Evolutionary conservation across 2,888 invertebrate species (phyloP).

Genomic region (Atrina japonica): DNA sequence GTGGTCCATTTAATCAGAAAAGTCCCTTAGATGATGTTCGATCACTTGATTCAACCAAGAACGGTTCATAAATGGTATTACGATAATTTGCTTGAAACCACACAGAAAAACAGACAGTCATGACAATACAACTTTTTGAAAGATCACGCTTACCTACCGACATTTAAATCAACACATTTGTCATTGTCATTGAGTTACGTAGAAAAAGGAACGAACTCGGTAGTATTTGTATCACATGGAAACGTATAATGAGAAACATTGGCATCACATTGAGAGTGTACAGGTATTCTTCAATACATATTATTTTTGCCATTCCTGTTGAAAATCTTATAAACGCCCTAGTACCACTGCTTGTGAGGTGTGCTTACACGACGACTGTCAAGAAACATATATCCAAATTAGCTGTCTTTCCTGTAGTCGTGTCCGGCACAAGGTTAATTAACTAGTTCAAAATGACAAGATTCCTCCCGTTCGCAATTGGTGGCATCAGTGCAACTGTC

Average conservation of each 20-base stretch:
- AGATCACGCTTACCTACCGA: constrained; percentile 7
- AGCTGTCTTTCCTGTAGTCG: constrained; percentile 18
- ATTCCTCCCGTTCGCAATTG: constrained; percentile 4
- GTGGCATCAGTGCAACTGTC: constrained; percentile 25
- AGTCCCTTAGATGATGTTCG: not conserved
- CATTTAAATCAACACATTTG: constrained; percentile 26
- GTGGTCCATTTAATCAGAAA: constrained; percentile 18
- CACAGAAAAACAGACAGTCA: constrained; percentile 20
- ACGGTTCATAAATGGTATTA: constrained; percentile 20
- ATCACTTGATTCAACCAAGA: constrained; percentile 3
- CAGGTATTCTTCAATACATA: constrained; percentile 17
- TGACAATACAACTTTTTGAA: constrained; percentile 9
- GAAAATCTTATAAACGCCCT: constrained; percentile 13
- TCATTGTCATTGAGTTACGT: constrained; percentile 6
- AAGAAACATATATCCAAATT: constrained; percentile 8
- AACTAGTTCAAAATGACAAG: constrained; percentile 4
- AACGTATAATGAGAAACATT: constrained; percentile 21
- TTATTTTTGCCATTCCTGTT: constrained; percentile 26
- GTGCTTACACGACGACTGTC: constrained; percentile 18
- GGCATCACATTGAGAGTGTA: constrained; percentile 17
- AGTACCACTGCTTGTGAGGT: constrained; percentile 16
- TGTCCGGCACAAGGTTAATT: constrained; percentile 6
- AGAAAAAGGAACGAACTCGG: not conserved
- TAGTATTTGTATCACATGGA: constrained; percentile 21
- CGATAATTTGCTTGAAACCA: constrained; percentile 15